Percentiles rank a stretch among this genome's conserved stretches.
Evolutionary conservation across 2,888 invertebrate genomes (phyloP).

Genomic region (Leptopilina drosophilae): DNA sequence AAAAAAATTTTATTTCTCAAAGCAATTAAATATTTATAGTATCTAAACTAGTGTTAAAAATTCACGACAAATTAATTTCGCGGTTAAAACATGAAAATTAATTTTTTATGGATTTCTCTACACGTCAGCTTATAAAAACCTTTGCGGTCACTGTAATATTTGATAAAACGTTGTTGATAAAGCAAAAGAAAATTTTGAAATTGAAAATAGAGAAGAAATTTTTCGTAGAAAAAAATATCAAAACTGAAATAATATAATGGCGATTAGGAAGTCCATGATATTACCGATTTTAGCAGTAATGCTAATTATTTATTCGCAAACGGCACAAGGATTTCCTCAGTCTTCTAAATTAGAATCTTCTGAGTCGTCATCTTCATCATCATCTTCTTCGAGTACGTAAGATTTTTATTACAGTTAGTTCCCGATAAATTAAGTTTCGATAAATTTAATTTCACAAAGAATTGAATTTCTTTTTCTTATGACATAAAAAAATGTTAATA

Average conservation of each 20-base stretch:
- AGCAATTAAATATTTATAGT: neutral
- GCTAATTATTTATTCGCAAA: constrained; percentile 1
- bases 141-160: constrained; percentile 1
- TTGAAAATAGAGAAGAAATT: no score
- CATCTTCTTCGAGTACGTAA: no score
- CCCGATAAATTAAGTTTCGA: no score
- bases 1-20: neutral
- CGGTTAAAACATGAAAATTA: neutral
- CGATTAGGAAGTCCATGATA: neutral
- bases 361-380: no score
- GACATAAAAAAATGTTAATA: no score
- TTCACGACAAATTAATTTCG: neutral
- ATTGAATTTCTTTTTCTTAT: no score
- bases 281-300: constrained; percentile 11
- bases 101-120: constrained; percentile 14
- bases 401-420: no score
- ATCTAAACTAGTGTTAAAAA: neutral
- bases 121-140: constrained; percentile 13
- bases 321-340: neutral
- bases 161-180: constrained; percentile 23
- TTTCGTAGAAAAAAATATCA: neutral
- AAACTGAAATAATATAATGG: neutral
- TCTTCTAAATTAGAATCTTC: no score
- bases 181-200: no score
- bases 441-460: no score